phyloP scores from a whole-genome alignment of 2,113 vertebrate species.

The Podarcis raffonei region DNA sequence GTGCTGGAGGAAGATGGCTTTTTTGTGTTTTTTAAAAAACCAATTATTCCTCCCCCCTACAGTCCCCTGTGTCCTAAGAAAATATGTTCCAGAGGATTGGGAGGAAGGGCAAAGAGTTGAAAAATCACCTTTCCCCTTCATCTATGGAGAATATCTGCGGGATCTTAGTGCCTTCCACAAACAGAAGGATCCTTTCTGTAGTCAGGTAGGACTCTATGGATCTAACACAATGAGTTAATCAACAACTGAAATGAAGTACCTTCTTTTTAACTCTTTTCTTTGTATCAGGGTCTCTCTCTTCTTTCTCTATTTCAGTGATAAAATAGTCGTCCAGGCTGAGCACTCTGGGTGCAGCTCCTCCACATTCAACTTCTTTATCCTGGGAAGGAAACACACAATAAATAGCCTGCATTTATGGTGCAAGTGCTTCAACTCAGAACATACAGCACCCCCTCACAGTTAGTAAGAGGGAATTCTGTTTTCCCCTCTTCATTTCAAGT shows the following conservation, averaged over 20 bases:
- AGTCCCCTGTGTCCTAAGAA: too few species aligned
- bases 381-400: conserved; percentile 60
- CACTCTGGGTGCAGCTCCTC: conserved; percentile 94
- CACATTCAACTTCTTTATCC: conserved; percentile 98
- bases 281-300: conserved; percentile 93
- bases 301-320: conserved; percentile 96
- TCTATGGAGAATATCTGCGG: too few species aligned
- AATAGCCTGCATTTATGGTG: background rate
- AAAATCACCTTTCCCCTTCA: too few species aligned
- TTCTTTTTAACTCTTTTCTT: conserved; percentile 93
- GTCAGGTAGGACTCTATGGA: background rate
- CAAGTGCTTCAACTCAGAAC: background rate
- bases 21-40: too few species aligned
- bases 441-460: background rate
- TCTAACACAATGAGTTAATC: background rate
- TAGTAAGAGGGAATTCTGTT: background rate
- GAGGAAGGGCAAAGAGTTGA: too few species aligned
- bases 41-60: too few species aligned
- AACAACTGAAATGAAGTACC: conserved; percentile 69
- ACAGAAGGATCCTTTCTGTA: too few species aligned
- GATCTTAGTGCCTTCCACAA: too few species aligned
- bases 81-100: too few species aligned
- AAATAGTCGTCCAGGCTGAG: conserved; percentile 98
- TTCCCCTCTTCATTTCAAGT: background rate
- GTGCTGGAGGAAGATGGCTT: too few species aligned